Conservation (phyloP, 1,140 invertebrate species). For the Neodiprion virginianus region DNA sequence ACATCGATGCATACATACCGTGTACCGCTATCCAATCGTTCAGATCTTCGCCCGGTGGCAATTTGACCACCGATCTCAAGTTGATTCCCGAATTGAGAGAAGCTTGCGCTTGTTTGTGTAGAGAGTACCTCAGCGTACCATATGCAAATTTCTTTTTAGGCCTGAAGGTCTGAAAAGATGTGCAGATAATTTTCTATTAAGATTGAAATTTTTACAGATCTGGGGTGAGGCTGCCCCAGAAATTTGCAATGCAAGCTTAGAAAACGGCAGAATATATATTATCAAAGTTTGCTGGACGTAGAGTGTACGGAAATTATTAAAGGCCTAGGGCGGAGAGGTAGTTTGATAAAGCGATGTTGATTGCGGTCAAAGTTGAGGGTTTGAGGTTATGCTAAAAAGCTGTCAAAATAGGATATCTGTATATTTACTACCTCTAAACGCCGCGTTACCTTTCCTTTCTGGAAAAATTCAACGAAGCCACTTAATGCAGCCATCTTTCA, state of each 20-base stretch:
- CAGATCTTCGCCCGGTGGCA: conserved; percentile 86
- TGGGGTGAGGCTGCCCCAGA: not conserved
- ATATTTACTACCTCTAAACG: not conserved
- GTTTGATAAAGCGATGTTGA: too few species aligned
- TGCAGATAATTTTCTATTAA: too few species aligned
- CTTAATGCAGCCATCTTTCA: conserved; percentile 62
- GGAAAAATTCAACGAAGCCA: conserved; percentile 81
- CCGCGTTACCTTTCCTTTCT: conserved; percentile 76
- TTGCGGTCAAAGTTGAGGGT: not conserved
- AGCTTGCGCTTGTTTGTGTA: conserved; percentile 94
- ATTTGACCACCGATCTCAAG: conserved; percentile 81
- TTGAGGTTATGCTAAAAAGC: conserved; percentile 6
- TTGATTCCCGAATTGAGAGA: conserved; percentile 95
- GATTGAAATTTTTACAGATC: too few species aligned
- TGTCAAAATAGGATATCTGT: conserved; percentile 4
- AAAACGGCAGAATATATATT: conserved; percentile 21
- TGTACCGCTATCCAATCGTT: conserved; percentile 97
- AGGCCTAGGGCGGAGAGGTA: not conserved
- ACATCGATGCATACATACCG: conserved; percentile 64
- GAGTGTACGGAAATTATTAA: not conserved
- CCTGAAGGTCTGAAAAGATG: conserved; percentile 76
- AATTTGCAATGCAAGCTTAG: conserved; percentile 14
- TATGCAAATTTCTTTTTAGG: conserved; percentile 91
- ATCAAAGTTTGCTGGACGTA: conserved; percentile 15
- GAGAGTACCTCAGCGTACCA: conserved; percentile 89